Evolutionary conservation across 92 coral and sea anemone species (phyloP), one percentile per base, ranked within the genome.

Genomic region (Scolanthus callimorphus): DNA sequence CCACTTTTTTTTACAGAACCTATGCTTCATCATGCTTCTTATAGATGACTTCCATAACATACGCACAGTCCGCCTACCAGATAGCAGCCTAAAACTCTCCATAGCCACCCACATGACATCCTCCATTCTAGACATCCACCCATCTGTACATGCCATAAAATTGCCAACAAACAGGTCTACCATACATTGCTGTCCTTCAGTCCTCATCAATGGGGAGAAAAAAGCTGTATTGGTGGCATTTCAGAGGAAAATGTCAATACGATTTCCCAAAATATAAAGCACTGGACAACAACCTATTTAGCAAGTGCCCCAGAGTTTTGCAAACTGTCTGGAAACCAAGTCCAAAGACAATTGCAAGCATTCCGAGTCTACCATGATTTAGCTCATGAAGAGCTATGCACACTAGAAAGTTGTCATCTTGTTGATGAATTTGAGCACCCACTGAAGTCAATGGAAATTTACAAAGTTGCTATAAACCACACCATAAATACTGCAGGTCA

Each of bases 81-180:
- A 65, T 31, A 21, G 49, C 19, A 55, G 55, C 46, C 57, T 68
- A 49, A 77, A 77, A 51, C 84, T 77, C 20, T 77, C 77, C 27
- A 43, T 53, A 19, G 77, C 84, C 9, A 77, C 72, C 31, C 84
- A 77, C 56, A 66, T 77, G 84, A 77, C n/a, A n/a, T n/a, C n/a
- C n/a, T n/a, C n/a, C n/a, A n/a, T n/a, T n/a, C n/a, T n/a, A n/a
- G n/a, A n/a, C 26, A 55, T 77, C 41, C 77, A 68, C 31, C 29
- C 28, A 29, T 47, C 23, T 53, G 41, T 68, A 31, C 65, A 65
- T 49, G 84, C 67, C 9, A 45, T 60, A 21, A 10, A 10, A 6
- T 54, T 60, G 4, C 66, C 66, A 41, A 29, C 29, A 6, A 44
- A 39, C 1, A 11, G 2, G 21, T 6, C 21, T 25, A 39, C 25